These are phyloP conservation scores for Chloroceryle amazona DNA, from an alignment of 2,797 vertebrate species.

Conservation along the genomic window DNA sequence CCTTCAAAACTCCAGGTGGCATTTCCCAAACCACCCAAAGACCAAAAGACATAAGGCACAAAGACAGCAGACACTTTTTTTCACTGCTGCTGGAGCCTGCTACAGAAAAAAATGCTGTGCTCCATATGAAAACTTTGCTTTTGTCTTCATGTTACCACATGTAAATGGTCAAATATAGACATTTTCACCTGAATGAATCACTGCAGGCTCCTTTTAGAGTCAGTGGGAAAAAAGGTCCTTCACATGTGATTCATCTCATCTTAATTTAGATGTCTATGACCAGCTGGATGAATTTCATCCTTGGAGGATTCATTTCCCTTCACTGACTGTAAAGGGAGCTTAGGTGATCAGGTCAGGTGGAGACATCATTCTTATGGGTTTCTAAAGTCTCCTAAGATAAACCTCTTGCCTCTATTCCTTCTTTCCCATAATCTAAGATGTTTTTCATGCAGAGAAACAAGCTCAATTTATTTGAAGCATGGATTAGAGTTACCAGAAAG, in stretches of 20 bases:
- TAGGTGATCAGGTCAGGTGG: background rate
- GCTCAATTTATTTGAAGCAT: background rate
- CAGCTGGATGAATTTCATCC: background rate
- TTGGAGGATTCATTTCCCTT: background rate
- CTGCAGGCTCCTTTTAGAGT: background rate
- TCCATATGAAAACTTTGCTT: background rate
- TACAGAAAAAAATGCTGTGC: background rate
- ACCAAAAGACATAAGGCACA: background rate
- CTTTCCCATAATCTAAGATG: background rate
- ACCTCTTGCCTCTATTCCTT: background rate
- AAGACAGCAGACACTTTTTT: background rate
- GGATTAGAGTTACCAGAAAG: background rate
- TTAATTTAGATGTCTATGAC: background rate
- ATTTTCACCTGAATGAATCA: constrained; percentile 34
- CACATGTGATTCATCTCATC: constrained; percentile 18
- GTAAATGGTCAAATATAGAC: background rate
- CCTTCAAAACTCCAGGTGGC: background rate
- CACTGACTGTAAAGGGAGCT: background rate
- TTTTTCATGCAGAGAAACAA: background rate
- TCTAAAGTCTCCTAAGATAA: background rate
- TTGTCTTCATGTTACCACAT: background rate
- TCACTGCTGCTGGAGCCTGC: background rate
- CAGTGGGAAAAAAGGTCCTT: background rate
- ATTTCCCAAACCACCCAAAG: background rate
- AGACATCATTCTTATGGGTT: background rate